These are phyloP conservation scores for Diabrotica undecimpunctata DNA, from an alignment of 1,140 invertebrate species.

Conservation along the genomic window DNA sequence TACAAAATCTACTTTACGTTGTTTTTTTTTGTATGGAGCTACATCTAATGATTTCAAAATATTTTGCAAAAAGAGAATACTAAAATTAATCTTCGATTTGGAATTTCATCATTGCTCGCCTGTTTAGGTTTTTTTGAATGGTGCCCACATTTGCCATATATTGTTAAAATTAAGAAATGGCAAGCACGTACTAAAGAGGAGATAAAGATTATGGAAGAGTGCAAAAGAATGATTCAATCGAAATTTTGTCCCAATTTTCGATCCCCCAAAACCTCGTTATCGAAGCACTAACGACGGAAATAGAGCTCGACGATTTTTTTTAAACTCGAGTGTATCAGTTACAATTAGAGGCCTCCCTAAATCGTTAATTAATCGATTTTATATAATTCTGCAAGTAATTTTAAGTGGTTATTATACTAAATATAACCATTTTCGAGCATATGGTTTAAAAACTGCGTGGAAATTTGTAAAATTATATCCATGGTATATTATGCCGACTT, in stretches of 20 bases:
- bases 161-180: constrained; percentile 10
- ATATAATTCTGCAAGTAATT: no score
- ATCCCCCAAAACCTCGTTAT: constrained; percentile 13
- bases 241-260: constrained; percentile 7
- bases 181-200: background rate
- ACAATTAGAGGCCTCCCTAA: no score
- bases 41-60: constrained; percentile 17
- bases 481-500: no score
- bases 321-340: constrained; percentile 4
- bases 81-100: constrained; percentile 5
- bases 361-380: no score
- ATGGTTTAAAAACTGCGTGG: no score
- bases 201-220: background rate
- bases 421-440: no score
- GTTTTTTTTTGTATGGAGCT: constrained; percentile 16
- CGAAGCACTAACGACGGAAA: constrained; percentile 20
- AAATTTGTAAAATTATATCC: no score
- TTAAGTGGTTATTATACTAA: no score
- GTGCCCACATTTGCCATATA: constrained; percentile 20
- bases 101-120: constrained; percentile 20
- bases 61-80: constrained; percentile 4
- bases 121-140: constrained; percentile 24
- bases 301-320: constrained; percentile 16
- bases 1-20: constrained; percentile 9
- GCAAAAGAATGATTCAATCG: constrained; percentile 20